Evolutionary conservation across 2,888 invertebrate genomes (phyloP).

Genomic region (Cryptosula pallasiana): DNA sequence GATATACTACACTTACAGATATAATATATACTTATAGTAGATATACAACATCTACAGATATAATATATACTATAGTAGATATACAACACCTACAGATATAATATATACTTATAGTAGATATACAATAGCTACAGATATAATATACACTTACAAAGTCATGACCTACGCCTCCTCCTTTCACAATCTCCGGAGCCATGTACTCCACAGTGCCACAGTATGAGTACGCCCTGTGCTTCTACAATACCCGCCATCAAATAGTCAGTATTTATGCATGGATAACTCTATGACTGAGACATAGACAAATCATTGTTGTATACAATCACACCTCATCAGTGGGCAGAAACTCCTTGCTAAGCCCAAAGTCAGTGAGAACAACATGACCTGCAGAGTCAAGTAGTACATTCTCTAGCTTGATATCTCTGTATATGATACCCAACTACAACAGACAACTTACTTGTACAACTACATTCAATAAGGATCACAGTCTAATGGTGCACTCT

Average conservation of each 20-base stretch:
- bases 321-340: conserved; percentile 54
- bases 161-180: conserved; percentile 76
- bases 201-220: conserved; percentile 98
- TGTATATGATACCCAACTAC: conserved; percentile 93
- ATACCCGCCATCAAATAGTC: conserved; percentile 27
- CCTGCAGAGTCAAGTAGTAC: conserved; percentile 88
- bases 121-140: too few species aligned
- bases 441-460: too few species aligned
- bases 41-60: too few species aligned
- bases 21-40: too few species aligned
- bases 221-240: conserved; percentile 74
- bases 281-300: neutral
- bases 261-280: neutral
- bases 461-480: too few species aligned
- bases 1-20: too few species aligned
- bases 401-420: conserved; percentile 96
- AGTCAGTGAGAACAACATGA: conserved; percentile 93
- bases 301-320: neutral
- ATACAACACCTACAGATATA: too few species aligned
- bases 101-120: too few species aligned
- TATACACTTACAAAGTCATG: conserved; percentile 89
- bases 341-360: conserved; percentile 93
- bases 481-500: too few species aligned
- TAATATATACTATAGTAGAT: too few species aligned
- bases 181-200: conserved; percentile 89